phyloP scores from a whole-genome alignment of 1,140 invertebrate genomes.

The Trichonephila clavipes region DNA sequence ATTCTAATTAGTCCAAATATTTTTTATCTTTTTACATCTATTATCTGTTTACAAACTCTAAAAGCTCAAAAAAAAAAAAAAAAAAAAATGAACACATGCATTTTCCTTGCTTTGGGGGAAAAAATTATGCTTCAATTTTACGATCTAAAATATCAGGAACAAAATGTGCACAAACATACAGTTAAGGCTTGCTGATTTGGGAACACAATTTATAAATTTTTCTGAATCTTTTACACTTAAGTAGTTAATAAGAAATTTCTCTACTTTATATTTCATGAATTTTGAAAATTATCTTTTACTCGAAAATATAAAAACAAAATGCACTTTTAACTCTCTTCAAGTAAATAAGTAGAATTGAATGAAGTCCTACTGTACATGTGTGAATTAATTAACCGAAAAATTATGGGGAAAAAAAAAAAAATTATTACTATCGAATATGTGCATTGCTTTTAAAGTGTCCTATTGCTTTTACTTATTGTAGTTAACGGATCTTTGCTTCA shows the following conservation, averaged over 20 bases:
- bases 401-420: constrained; percentile 20
- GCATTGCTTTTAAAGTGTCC: constrained; percentile 52
- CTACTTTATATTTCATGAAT: constrained; percentile 57
- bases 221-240: constrained; percentile 72
- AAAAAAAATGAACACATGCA: constrained; percentile 56
- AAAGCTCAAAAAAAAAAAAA: constrained; percentile 70
- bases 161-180: constrained; percentile 60
- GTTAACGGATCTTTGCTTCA: constrained; percentile 65
- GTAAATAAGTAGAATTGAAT: constrained; percentile 48
- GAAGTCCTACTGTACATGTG: constrained; percentile 36
- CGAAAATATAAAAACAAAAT: constrained; percentile 26
- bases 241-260: constrained; percentile 49
- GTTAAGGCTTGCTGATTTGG: constrained; percentile 63
- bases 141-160: constrained; percentile 40
- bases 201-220: constrained; percentile 73
- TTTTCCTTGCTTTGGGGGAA: constrained; percentile 60
- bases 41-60: constrained; percentile 61
- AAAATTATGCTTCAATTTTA: constrained; percentile 22
- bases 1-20: constrained; percentile 62
- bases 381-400: constrained; percentile 1
- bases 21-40: constrained; percentile 75
- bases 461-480: constrained; percentile 60
- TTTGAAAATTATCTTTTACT: constrained; percentile 58
- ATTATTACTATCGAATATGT: constrained; percentile 47
- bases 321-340: constrained; percentile 49